phyloP scores from a whole-genome alignment of 1,140 invertebrate genomes.

The Drosophila pandora region DNA sequence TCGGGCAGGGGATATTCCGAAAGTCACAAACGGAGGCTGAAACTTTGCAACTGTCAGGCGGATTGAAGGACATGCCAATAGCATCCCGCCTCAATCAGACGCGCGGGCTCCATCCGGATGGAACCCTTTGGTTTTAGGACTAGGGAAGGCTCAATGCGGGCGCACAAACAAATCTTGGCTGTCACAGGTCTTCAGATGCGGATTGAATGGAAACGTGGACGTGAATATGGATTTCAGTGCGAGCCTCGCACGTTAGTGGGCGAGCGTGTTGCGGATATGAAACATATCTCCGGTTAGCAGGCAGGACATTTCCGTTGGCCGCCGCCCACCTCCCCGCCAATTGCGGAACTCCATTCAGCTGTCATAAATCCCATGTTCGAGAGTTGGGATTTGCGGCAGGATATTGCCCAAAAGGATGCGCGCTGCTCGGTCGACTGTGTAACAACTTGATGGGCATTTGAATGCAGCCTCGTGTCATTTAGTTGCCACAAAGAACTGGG shows the following conservation, averaged over 20 bases:
- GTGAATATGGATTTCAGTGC: neutral
- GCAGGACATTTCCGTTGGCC: slow-evolving; percentile 79
- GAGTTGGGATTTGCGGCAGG: slow-evolving; percentile 64
- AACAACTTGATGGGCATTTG: slow-evolving; percentile 78
- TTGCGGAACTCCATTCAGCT: slow-evolving; percentile 46
- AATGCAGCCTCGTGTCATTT: slow-evolving; percentile 71
- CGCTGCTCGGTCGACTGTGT: slow-evolving; percentile 58
- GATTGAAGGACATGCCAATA: slow-evolving; percentile 56
- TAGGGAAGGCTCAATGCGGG: slow-evolving; percentile 6
- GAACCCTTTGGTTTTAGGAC: slow-evolving; percentile 47
- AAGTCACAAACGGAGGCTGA: neutral
- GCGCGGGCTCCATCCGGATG: slow-evolving; percentile 23
- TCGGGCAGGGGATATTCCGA: neutral
- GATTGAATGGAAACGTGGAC: slow-evolving; percentile 51
- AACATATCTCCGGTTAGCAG: slow-evolving; percentile 83
- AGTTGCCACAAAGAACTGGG: slow-evolving; percentile 41
- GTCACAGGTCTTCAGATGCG: slow-evolving; percentile 51
- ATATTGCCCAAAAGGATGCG: slow-evolving; percentile 77
- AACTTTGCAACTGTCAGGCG: slow-evolving; percentile 48
- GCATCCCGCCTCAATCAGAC: slow-evolving; percentile 54
- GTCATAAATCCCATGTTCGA: slow-evolving; percentile 74
- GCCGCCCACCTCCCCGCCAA: neutral
- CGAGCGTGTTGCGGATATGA: slow-evolving; percentile 76
- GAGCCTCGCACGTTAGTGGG: slow-evolving; percentile 47
- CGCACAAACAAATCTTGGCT: slow-evolving; percentile 74